phyloP scores from a whole-genome alignment of 2,797 vertebrate species.

The Pseudochirops corinnae region DNA sequence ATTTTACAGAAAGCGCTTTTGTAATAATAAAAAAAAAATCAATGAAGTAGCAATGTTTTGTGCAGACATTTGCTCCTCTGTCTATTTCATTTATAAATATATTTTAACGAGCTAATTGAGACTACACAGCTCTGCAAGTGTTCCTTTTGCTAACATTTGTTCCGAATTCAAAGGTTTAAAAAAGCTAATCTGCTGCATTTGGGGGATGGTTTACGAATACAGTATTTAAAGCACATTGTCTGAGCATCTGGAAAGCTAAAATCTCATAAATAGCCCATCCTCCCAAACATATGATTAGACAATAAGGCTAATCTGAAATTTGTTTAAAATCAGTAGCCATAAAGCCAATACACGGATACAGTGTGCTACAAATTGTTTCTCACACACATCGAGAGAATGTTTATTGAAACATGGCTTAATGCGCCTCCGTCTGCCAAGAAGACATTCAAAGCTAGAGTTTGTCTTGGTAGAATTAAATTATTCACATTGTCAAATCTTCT shows the following conservation, averaged over 20 bases:
- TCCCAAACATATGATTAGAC: slow-evolving; percentile 88
- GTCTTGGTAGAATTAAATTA: slow-evolving; percentile 78
- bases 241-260: slow-evolving; percentile 87
- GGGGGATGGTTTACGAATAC: slow-evolving; percentile 83
- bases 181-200: slow-evolving; percentile 85
- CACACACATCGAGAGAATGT: slow-evolving; percentile 66
- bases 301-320: slow-evolving; percentile 85
- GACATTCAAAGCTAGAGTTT: slow-evolving; percentile 67
- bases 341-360: slow-evolving; percentile 75
- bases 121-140: slow-evolving; percentile 84
- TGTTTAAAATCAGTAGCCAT: slow-evolving; percentile 82
- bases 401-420: slow-evolving; percentile 72
- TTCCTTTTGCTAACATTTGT: slow-evolving; percentile 83
- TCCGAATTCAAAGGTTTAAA: slow-evolving; percentile 87
- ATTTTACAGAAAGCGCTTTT: slow-evolving; percentile 84
- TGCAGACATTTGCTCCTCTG: slow-evolving; percentile 83
- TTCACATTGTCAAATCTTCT: slow-evolving; percentile 77
- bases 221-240: slow-evolving; percentile 85
- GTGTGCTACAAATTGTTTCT: slow-evolving; percentile 74
- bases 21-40: slow-evolving; percentile 84
- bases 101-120: slow-evolving; percentile 86
- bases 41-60: slow-evolving; percentile 84
- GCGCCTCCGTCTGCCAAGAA: slow-evolving; percentile 75
- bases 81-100: slow-evolving; percentile 84
- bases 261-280: slow-evolving; percentile 84